Base-by-base conservation (phyloP, 2,888 invertebrate genomes). In the Amaurobius ferox region DNA sequence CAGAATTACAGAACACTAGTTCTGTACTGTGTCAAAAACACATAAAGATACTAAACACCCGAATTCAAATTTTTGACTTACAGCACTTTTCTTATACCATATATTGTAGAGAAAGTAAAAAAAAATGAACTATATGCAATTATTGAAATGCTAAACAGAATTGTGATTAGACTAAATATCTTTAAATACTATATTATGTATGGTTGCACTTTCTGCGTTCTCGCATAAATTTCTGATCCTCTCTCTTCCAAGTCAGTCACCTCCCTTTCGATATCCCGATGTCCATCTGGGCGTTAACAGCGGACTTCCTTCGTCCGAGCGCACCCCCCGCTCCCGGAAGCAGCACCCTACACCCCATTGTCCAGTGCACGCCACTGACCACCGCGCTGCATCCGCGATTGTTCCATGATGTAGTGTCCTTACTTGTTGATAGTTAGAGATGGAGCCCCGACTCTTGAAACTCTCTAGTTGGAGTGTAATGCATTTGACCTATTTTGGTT, bases 221-320 rank as follows among this genome's bases (percentile, higher is more conserved):
- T 44, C 16, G 44, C 44, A 44, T 44, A 23, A 55, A 55, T 55
- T 23, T 6, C 23, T 23, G 55, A 55, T 55, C 35, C 7, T 3
- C 28, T 3, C 16, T 44, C 29, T 44, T 16, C 61, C 32, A 23
- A 72, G 30, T 30, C 11, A 16, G n/a, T 26, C 40, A 23, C 23
- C 23, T 23, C 16, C 28, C 19, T 32, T 66, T 71, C 28, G 23
- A 23, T 35, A 68, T 68, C 68, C 35, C 11, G 66, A 64, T 29
- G 64, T 64, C 66, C 66, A 35, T 66, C 66, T 35, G 71, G 76
- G 81, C 81, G 76, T 83, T 64, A 83, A 83, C 62, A 35, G 76
- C 81, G 81, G 81, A 83, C 81, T 76, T 83, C 81, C 81, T 81
- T 35, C 74, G 62, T 76, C 76, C 81, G 76, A 32, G 71, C 44